Conservation (phyloP, 2,797 vertebrate species). For the Acomys russatus region DNA sequence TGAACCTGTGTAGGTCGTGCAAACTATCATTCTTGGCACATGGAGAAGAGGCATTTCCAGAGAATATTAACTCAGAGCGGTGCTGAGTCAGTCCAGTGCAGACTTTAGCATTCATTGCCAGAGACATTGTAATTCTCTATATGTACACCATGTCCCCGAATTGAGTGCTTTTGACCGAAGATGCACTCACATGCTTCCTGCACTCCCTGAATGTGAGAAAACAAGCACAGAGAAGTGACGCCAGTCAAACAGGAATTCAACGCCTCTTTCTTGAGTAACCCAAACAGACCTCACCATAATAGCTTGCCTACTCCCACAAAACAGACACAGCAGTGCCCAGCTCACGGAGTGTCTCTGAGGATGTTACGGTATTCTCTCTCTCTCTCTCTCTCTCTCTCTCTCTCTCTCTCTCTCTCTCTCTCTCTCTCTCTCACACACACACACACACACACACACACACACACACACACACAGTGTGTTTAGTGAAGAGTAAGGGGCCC, state of each 20-base stretch:
- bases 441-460: neutral
- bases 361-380: neutral
- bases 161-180: slow-evolving; percentile 2
- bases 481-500: neutral
- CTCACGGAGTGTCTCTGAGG: neutral
- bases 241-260: neutral
- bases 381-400: neutral
- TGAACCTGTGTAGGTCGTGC: neutral
- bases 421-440: neutral
- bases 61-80: slow-evolving; percentile 30
- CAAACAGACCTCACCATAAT: neutral
- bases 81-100: neutral
- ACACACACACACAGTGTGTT: neutral
- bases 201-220: neutral
- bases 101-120: neutral
- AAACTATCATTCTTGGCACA: neutral
- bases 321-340: neutral
- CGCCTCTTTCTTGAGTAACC: neutral
- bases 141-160: slow-evolving; percentile 15
- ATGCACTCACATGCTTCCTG: neutral
- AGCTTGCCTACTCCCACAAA: neutral
- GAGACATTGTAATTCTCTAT: neutral
- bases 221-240: neutral
- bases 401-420: too few relatives aligned
- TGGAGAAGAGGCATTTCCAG: neutral